phyloP scores from a whole-genome alignment of 2,888 invertebrate genomes.

The Psococerastis gibbosa region DNA sequence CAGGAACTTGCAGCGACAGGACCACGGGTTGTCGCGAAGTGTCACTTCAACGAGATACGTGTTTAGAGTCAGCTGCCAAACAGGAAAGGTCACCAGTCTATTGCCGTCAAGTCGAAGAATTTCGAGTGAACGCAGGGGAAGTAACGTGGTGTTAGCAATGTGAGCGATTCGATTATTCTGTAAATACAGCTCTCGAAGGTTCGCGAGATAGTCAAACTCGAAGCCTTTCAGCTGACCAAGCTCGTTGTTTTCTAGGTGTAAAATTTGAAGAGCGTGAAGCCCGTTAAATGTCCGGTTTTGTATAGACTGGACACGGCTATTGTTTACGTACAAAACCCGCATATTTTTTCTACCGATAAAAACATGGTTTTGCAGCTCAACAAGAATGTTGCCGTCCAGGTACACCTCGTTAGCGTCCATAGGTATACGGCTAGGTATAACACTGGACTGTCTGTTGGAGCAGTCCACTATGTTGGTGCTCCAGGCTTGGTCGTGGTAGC shows the following conservation, averaged over 20 bases:
- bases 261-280: conserved; percentile 50
- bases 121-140: conserved; percentile 56
- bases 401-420: conserved; percentile 90
- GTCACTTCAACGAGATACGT: conserved; percentile 51
- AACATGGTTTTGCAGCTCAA: conserved; percentile 64
- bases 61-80: conserved; percentile 55
- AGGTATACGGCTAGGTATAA: conserved; percentile 71
- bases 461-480: conserved; percentile 84
- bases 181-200: conserved; percentile 62
- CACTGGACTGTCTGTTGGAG: conserved; percentile 54
- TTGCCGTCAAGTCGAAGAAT: conserved; percentile 70
- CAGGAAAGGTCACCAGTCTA: conserved; percentile 55
- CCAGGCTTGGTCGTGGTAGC: conserved; percentile 89
- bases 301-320: conserved; percentile 62
- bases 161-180: conserved; percentile 66
- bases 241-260: conserved; percentile 74
- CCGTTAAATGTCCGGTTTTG: conserved; percentile 85
- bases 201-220: conserved; percentile 65
- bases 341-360: conserved; percentile 83
- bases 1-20: conserved; percentile 76
- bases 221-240: conserved; percentile 59
- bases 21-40: conserved; percentile 72
- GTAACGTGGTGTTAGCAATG: conserved; percentile 63
- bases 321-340: conserved; percentile 67
- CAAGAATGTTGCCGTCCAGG: conserved; percentile 76